Percentiles rank a stretch among this genome's conserved stretches.
Evolutionary conservation across 1,140 invertebrate species (phyloP).

Genomic region (Pseudomyrmex dendroicus): DNA sequence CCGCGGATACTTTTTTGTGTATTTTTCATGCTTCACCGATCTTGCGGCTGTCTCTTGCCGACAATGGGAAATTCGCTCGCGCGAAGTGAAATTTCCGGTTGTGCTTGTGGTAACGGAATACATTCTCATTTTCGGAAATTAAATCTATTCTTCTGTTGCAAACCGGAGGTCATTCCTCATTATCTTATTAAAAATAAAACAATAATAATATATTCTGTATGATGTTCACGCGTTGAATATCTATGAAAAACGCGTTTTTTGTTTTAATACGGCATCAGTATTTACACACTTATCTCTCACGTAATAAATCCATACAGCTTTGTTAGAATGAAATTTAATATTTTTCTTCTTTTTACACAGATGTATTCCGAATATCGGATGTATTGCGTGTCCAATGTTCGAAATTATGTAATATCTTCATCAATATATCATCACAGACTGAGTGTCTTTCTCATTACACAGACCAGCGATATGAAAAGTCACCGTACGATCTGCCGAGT

Average conservation of each 20-base stretch:
- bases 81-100: neutral
- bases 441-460: slow-evolving; percentile 14
- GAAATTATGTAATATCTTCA: neutral
- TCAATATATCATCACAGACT: neutral
- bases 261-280: neutral
- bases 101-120: slow-evolving; percentile 4
- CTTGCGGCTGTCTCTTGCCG: neutral
- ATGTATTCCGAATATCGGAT: neutral
- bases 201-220: slow-evolving; percentile 27
- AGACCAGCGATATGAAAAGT: neutral
- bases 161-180: neutral
- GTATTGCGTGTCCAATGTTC: neutral
- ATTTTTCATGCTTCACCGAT: slow-evolving; percentile 28
- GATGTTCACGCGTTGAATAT: neutral
- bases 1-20: neutral
- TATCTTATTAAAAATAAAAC: slow-evolving; percentile 14
- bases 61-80: neutral
- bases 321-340: neutral
- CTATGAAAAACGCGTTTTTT: neutral
- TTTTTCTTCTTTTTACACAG: neutral
- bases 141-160: slow-evolving; percentile 16
- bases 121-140: slow-evolving; percentile 7
- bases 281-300: neutral
- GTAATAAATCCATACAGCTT: slow-evolving; percentile 5
- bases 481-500: neutral